Conservation (phyloP, 2,888 invertebrate genomes). For the Hemithea aestivaria region DNA sequence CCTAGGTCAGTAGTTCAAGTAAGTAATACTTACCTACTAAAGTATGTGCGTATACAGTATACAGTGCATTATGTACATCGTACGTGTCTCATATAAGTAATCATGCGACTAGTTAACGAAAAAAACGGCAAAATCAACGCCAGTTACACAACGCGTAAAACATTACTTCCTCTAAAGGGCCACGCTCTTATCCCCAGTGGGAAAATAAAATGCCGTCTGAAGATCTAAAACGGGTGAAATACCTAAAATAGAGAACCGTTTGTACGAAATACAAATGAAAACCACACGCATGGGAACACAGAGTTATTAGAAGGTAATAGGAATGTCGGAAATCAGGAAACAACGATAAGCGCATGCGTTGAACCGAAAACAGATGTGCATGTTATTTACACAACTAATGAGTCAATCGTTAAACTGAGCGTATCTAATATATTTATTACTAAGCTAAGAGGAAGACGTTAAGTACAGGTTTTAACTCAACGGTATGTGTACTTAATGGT, state of each 20-base stretch:
- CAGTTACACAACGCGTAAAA: constrained; percentile 33
- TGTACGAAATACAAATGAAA: constrained; percentile 14
- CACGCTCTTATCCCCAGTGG: constrained; percentile 28
- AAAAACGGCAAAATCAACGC: constrained; percentile 37
- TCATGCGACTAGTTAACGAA: constrained; percentile 40
- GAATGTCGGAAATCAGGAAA: constrained; percentile 6
- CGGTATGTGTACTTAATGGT: no score
- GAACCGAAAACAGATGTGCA: constrained; percentile 10
- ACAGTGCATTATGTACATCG: no score
- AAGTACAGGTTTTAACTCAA: neutral
- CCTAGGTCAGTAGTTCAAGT: no score
- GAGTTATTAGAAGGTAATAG: constrained; percentile 5
- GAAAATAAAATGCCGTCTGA: no score
- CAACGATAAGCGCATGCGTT: neutral
- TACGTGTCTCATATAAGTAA: constrained; percentile 5
- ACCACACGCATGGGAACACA: constrained; percentile 8
- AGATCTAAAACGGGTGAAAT: constrained; percentile 28
- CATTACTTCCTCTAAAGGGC: constrained; percentile 31
- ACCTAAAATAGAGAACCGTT: constrained; percentile 21
- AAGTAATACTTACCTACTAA: no score
- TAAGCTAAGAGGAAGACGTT: no score
- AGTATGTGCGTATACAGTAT: no score
- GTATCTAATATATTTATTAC: constrained; percentile 8
- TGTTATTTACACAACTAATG: constrained; percentile 12
- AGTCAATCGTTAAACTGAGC: constrained; percentile 11